Evolutionary conservation across 2,888 invertebrate species (phyloP), one percentile per base, ranked within the genome.

Genomic region (Drosophila mimetica): DNA sequence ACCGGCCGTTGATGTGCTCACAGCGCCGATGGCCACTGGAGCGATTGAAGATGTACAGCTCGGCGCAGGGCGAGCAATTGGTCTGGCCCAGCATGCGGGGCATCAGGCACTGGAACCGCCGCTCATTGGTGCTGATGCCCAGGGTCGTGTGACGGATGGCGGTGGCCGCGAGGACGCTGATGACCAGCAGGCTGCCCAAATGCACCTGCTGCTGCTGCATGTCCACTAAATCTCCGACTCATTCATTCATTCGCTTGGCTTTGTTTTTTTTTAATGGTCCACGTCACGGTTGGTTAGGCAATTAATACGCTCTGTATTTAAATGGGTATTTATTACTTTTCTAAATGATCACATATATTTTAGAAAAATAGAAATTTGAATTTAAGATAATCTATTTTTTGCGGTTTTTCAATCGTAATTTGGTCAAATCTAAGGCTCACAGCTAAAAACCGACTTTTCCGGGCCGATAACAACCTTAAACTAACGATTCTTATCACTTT

Each of bases 1-100:
- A 63, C 0, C 50, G 41, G 1, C 63, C 63, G 50, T 50, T 50
- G 8, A 63, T 20, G 42, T 63, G 63, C 42, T 63, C 63, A n/a
- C 63, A 63, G 9, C 63, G 41, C 2, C 57, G 55, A 14, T 36
- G 20, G n/a, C 9, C 28, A 11, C 0, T 3, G 11, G 7, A 18
- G 0, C 46, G 22, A 14, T 50, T 57, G 50, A 63, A 63, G 3
- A 63, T 20, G 30, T 63, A 63, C 13, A 57, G 34, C 9, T 63
- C 36, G n/a, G 57, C 28, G 36, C 57, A 57, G 4, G 57, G 57
- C 28, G 63, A 63, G 28, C 63, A 63, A 22, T 63, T 57, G 0
- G 18, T 16, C 25, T 57, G 63, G 16, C 63, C 63, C 1, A n/a
- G 1, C 7, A 25, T 7, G 2, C 9, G 46, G 4, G 34, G 7